Evolutionary conservation across 2,797 vertebrate genomes (phyloP).

Genomic region (Sebastolobus alascanus): DNA sequence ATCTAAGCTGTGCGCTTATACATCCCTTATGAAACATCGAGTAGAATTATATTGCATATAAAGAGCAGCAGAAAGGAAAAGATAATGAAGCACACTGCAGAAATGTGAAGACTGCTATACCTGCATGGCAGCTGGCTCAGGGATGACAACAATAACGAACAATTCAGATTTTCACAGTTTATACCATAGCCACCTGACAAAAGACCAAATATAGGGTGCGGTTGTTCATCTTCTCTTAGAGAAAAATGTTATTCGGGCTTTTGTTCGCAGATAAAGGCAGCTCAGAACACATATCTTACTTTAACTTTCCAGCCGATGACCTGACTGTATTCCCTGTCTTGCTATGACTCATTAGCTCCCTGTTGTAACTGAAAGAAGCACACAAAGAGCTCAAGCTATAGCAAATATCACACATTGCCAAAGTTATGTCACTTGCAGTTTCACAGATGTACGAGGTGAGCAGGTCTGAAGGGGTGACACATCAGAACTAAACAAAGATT

Average conservation of each 20-base stretch:
- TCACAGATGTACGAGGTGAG: slow-evolving; percentile 32
- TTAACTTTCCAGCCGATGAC: slow-evolving; percentile 12
- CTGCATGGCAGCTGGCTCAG: slow-evolving; percentile 3
- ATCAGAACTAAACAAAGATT: slow-evolving; percentile 23
- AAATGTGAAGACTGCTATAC: slow-evolving; percentile 20
- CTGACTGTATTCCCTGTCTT: slow-evolving; percentile 14
- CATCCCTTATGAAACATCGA: slow-evolving; percentile 29
- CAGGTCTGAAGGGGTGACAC: slow-evolving; percentile 9
- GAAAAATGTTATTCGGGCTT: slow-evolving; percentile 25
- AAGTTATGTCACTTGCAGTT: slow-evolving; percentile 24
- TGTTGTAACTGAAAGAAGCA: slow-evolving; percentile 33
- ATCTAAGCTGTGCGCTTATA: slow-evolving; percentile 16
- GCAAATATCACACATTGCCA: slow-evolving; percentile 25
- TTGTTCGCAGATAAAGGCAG: slow-evolving; percentile 18
- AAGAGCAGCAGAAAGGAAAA: slow-evolving; percentile 37
- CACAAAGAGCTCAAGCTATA: slow-evolving; percentile 34
- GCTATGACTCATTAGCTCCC: slow-evolving; percentile 8
- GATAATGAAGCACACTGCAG: slow-evolving; percentile 25
- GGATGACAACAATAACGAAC: slow-evolving; percentile 34
- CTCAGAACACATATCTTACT: slow-evolving; percentile 15
- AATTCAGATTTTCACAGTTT: slow-evolving; percentile 48
- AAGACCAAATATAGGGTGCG: slow-evolving; percentile 38
- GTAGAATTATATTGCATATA: slow-evolving; percentile 35
- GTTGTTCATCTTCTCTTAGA: slow-evolving; percentile 31
- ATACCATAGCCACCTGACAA: slow-evolving; percentile 46